Conservation (phyloP, 2,797 vertebrate species). For the Sciurus carolinensis region DNA sequence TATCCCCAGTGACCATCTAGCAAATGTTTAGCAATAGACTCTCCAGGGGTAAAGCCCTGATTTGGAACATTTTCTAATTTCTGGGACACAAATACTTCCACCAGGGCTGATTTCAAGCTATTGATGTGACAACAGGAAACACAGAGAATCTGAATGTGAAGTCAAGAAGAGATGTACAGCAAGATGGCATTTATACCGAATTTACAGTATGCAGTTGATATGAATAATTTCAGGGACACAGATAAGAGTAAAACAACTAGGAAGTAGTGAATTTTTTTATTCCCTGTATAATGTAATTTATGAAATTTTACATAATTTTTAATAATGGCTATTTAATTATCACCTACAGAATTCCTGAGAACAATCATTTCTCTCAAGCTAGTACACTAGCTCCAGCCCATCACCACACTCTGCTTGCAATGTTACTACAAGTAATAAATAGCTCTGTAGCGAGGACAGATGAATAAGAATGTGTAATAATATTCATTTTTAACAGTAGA, state of each 20-base stretch:
- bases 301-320: conserved; percentile 57
- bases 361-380: conserved; percentile 10
- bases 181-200: neutral
- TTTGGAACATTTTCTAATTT: conserved; percentile 18
- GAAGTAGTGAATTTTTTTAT: neutral
- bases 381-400: neutral
- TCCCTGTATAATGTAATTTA: conserved; percentile 8
- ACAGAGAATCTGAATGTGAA: neutral
- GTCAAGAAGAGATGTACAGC: neutral
- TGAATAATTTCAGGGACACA: neutral
- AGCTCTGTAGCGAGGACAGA: neutral
- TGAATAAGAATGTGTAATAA: neutral
- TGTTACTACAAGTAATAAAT: neutral
- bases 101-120: neutral
- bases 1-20: neutral
- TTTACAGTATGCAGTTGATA: neutral
- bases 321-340: conserved; percentile 55
- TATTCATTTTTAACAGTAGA: neutral
- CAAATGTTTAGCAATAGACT: conserved; percentile 33
- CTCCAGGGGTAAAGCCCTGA: neutral
- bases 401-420: neutral
- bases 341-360: conserved; percentile 42
- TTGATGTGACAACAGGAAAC: neutral
- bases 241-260: neutral
- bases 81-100: neutral